These are phyloP conservation scores for Metridium senile DNA, from an alignment of 92 coral and sea anemone genomes.

Conservation along the genomic window DNA sequence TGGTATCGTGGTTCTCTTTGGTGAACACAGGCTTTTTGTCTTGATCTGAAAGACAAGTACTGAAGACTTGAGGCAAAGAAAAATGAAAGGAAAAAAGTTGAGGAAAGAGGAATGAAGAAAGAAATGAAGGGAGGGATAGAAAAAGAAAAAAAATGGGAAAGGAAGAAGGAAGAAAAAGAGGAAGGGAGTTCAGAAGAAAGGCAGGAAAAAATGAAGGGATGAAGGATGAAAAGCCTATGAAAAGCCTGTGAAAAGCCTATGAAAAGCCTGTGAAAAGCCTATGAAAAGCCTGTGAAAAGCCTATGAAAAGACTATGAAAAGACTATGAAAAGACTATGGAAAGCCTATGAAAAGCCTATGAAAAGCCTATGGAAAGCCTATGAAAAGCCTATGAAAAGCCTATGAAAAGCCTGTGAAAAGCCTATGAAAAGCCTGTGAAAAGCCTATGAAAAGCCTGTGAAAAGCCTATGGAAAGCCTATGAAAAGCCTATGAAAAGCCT, in stretches of 20 bases:
- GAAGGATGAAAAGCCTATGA: neutral
- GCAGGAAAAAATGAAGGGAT: neutral
- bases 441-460: neutral
- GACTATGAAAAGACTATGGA: neutral
- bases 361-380: neutral
- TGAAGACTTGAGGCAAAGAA: neutral
- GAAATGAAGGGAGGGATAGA: neutral
- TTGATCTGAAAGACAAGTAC: constrained; percentile 9
- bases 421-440: neutral
- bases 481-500: neutral
- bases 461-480: neutral
- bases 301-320: neutral
- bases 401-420: neutral
- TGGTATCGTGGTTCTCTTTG: constrained; percentile 29
- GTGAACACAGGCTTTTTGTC: constrained; percentile 3
- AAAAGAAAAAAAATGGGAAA: neutral
- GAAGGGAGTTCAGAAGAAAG: no score
- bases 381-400: neutral
- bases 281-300: neutral
- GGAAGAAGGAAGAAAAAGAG: neutral
- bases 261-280: neutral
- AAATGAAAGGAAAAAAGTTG: neutral
- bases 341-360: neutral
- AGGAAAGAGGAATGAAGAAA: neutral
- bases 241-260: neutral